These are phyloP conservation scores for Eretmochelys imbricata DNA, from an alignment of 2,113 vertebrate genomes.

Conservation along the genomic window DNA sequence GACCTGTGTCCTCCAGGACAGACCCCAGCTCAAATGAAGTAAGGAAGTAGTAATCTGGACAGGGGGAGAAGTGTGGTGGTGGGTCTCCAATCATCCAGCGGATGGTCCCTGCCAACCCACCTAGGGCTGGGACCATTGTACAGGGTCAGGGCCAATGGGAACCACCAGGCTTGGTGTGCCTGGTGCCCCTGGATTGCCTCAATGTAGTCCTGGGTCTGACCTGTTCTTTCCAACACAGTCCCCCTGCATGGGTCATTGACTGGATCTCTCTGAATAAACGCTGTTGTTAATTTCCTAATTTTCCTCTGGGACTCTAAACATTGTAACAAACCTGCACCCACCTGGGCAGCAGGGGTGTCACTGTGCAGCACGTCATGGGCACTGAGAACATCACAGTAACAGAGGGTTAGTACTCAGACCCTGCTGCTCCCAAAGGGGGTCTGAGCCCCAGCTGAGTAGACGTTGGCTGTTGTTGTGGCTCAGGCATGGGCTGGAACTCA, in stretches of 20 bases:
- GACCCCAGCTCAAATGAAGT: neutral
- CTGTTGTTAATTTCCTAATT: neutral
- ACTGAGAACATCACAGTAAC: neutral
- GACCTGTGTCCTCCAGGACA: neutral
- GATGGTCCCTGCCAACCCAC: neutral
- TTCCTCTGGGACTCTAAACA: neutral
- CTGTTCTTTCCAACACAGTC: neutral
- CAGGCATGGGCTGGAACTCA: no score
- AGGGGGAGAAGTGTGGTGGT: neutral
- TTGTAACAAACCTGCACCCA: neutral
- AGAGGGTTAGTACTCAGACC: neutral
- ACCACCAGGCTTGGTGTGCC: neutral
- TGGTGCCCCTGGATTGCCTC: neutral
- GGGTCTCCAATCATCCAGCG: neutral
- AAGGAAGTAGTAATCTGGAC: neutral
- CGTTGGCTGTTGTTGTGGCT: no score
- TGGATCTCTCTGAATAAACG: neutral
- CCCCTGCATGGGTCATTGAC: neutral
- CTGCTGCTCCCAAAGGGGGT: no score
- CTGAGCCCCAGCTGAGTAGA: no score
- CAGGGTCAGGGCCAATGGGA: neutral
- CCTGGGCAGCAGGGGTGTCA: neutral
- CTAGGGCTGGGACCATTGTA: neutral
- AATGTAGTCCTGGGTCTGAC: neutral
- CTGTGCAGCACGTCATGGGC: neutral